These are phyloP conservation scores for Drosophila picticornis DNA, from an alignment of 2,888 invertebrate genomes.

Conservation along the genomic window DNA sequence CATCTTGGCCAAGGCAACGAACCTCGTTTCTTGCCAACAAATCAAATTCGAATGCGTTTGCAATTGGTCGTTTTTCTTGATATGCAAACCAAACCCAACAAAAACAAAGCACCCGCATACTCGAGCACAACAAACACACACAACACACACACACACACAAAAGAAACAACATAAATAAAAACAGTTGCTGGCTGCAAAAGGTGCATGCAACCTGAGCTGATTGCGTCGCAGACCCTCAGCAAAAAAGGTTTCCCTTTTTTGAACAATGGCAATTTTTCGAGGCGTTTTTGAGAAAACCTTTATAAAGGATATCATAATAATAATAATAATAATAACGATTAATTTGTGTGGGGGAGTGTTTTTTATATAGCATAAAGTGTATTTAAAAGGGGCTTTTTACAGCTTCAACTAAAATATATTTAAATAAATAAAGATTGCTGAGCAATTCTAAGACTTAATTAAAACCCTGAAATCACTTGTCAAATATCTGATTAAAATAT, in stretches of 20 bases:
- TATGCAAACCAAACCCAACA: not conserved
- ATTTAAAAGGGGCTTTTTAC: not conserved
- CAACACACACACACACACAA: not conserved
- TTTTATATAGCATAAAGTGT: not conserved
- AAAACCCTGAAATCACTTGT: not conserved
- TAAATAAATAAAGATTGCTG: not conserved
- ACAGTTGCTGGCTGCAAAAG: constrained; percentile 3
- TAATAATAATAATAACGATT: not conserved
- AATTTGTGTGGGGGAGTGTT: not conserved
- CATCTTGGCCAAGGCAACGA: constrained; percentile 29
- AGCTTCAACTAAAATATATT: not conserved
- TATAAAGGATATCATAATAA: not conserved
- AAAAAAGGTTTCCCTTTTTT: not conserved
- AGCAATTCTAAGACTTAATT: not conserved
- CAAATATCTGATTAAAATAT: not conserved
- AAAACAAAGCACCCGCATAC: constrained; percentile 1
- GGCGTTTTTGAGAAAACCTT: not conserved
- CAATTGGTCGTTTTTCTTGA: constrained; percentile 54
- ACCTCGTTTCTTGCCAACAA: constrained; percentile 61
- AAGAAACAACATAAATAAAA: not conserved
- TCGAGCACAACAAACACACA: not conserved
- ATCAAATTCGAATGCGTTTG: constrained; percentile 72
- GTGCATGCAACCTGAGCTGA: constrained; percentile 25
- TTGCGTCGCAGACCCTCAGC: constrained; percentile 19
- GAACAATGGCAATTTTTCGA: too few relatives aligned